Evolutionary conservation across 2,113 vertebrate species (phyloP).

Genomic region (Odocoileus virginianus): DNA sequence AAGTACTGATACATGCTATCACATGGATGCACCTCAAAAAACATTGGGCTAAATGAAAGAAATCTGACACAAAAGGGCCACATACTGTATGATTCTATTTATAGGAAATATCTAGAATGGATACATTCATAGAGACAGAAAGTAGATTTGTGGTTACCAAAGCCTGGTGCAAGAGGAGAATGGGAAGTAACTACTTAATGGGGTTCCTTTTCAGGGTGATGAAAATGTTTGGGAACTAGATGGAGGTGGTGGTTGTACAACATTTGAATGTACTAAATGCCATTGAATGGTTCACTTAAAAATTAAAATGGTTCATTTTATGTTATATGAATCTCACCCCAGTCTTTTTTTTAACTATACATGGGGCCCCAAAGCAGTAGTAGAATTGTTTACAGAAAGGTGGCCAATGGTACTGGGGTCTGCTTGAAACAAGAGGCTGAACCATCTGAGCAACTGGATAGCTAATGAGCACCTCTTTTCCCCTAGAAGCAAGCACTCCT

Average conservation of each 20-base stretch:
- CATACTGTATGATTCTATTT: background rate
- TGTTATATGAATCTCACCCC: slow-evolving; percentile 5
- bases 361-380: background rate
- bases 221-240: background rate
- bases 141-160: background rate
- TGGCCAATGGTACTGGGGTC: background rate
- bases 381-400: background rate
- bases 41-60: background rate
- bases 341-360: background rate
- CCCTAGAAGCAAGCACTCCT: background rate
- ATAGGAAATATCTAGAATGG: background rate
- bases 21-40: background rate
- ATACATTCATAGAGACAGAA: background rate
- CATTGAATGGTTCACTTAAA: background rate
- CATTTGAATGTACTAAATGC: background rate
- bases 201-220: background rate
- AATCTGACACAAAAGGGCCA: background rate
- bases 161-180: background rate
- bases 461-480: background rate
- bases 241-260: background rate
- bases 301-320: background rate
- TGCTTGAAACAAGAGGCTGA: background rate
- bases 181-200: background rate
- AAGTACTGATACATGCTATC: background rate
- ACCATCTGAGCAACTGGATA: background rate